Conservation (phyloP, 2,113 vertebrate genomes). For the Gymnarchus niloticus region DNA sequence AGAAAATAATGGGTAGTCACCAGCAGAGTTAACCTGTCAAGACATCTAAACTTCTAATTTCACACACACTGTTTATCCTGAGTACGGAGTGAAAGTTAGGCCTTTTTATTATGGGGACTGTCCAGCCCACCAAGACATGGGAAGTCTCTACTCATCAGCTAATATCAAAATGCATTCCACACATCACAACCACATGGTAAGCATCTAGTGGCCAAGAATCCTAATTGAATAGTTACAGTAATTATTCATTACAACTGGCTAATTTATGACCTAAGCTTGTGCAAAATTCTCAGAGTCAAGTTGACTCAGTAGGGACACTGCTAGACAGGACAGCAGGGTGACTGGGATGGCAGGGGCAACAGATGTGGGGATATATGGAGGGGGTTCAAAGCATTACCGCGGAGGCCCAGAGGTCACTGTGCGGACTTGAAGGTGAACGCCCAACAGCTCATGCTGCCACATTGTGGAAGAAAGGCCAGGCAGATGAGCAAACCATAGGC, state of each 20-base stretch:
- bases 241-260: neutral
- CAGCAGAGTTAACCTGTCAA: neutral
- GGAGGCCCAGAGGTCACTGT: neutral
- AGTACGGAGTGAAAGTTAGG: neutral
- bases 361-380: neutral
- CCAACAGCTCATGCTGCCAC: neutral
- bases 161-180: neutral
- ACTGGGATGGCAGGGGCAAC: neutral
- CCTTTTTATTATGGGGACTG: neutral
- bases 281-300: neutral
- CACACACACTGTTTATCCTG: constrained; percentile 14
- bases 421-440: neutral
- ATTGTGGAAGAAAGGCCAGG: too few species aligned
- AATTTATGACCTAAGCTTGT: neutral
- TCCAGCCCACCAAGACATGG: neutral
- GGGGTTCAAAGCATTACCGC: neutral
- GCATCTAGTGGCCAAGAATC: neutral
- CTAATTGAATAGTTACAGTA: neutral
- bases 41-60: constrained; percentile 19
- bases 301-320: neutral
- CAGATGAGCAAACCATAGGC: neutral
- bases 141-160: neutral
- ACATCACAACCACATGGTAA: neutral
- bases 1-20: neutral
- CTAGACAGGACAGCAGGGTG: too few species aligned